Base-by-base conservation (phyloP, 1,140 invertebrate species). In the Diorhabda sublineata region DNA sequence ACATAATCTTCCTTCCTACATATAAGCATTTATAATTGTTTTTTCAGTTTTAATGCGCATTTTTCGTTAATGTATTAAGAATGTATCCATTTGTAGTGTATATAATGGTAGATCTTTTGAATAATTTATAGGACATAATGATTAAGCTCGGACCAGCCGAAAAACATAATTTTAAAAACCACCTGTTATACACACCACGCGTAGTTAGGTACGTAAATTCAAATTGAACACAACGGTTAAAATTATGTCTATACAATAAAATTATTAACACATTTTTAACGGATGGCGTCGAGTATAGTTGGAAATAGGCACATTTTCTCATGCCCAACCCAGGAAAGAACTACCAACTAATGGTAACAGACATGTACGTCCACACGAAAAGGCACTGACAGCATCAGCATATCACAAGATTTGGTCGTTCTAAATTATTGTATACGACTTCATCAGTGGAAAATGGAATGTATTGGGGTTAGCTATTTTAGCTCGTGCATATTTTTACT, bases 401-500 rank as follows among this genome's bases (percentile, higher is more conserved):
- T 71, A 74, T 74, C 74, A 75, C 74, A 74, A 74, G 58, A 57
- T 61, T 61, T 11, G 60, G 74, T 74, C 76, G 77, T 77, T 76
- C 77, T 68, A 72, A 68, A 64, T 62, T 62, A 76, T 64, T 60
- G 5, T 72, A 41, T 76, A 74, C 73, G 72, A 76, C 69, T 63
- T 56, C 66, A 71, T 68, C 52, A 62, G 61, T 70, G 68, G 70
- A 52, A n/a, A 73, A 71, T 77, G 78, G 76, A 79, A 78, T 78
- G 76, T 73, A 69, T 71, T 61, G 60, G 26, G 63, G 2, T 52
- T 6, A 67, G 73, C 80, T 80, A 79, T 73, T 82, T 85, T 82
- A 86, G 87, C 83, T 92, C 91, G 77, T 91, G 91, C 75, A 93
- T 83, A 81, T 93, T 94, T 84, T 93, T 93, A 79, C 91, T 93